Percentiles rank a stretch among this genome's conserved stretches.
Conservation (phyloP, 2,888 invertebrate genomes). For the Onchidella celtica region DNA sequence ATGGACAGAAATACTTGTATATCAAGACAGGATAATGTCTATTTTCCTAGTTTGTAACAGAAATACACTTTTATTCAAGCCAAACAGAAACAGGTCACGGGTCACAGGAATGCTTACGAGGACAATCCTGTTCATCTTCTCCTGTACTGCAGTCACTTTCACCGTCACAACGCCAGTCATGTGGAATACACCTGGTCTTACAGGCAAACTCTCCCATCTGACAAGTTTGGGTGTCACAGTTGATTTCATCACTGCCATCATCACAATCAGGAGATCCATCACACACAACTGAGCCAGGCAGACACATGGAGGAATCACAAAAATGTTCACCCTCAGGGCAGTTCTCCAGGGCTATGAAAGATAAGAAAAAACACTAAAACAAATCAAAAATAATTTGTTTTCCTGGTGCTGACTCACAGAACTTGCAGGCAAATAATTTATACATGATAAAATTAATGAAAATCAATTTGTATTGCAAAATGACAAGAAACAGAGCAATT, state of each 20-base stretch:
- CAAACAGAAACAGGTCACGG: no score
- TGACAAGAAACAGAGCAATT: no score
- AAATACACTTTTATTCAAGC: no score
- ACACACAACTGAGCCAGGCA: not conserved
- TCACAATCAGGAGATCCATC: conserved; percentile 6
- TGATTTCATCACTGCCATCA: not conserved
- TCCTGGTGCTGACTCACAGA: no score
- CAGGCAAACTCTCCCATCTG: conserved; percentile 1
- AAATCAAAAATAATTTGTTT: no score
- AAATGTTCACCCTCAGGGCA: not conserved
- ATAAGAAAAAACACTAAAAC: not conserved
- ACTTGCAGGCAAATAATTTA: no score
- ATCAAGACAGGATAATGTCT: no score
- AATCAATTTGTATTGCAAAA: no score
- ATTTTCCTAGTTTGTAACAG: no score
- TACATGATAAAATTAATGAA: no score
- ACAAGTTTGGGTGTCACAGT: not conserved
- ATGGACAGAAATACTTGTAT: no score
- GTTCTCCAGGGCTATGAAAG: not conserved
- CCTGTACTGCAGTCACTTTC: conserved; percentile 5
- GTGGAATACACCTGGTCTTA: not conserved
- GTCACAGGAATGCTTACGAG: no score
- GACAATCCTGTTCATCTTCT: conserved; percentile 3
- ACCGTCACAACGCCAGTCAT: conserved; percentile 17
- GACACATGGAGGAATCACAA: not conserved